Evolutionary conservation across 2,888 invertebrate species (phyloP).

Genomic region (Cataglyphis livida): DNA sequence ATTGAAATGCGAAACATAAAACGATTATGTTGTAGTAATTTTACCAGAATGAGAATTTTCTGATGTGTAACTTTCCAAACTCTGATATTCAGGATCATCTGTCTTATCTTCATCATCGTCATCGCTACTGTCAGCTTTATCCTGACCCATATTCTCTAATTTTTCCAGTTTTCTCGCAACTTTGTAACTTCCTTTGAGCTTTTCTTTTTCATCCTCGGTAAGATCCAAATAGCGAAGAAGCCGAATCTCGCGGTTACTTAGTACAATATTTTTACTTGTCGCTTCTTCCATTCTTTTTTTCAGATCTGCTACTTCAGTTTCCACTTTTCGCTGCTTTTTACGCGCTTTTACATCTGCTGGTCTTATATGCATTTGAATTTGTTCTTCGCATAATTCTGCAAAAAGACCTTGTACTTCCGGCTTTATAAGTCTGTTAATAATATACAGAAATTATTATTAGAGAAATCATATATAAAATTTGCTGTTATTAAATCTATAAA

Average conservation of each 20-base stretch:
- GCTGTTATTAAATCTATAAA: not conserved
- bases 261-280: constrained; percentile 93
- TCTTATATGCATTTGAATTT: constrained; percentile 92
- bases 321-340: constrained; percentile 96
- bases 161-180: constrained; percentile 97
- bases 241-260: constrained; percentile 96
- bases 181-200: constrained; percentile 93
- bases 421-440: constrained; percentile 88
- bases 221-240: constrained; percentile 95
- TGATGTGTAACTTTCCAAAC: constrained; percentile 92
- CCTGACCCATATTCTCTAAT: constrained; percentile 92
- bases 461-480: not conserved
- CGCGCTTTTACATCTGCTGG: constrained; percentile 94
- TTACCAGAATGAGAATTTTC: constrained; percentile 88
- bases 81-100: constrained; percentile 89
- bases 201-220: constrained; percentile 96
- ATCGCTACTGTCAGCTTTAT: constrained; percentile 90
- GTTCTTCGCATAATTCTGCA: constrained; percentile 95
- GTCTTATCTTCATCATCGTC: constrained; percentile 90
- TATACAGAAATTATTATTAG: constrained; percentile 45
- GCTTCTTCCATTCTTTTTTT: constrained; percentile 93
- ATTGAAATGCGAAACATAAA: constrained; percentile 1
- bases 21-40: constrained; percentile 1
- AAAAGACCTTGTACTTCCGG: constrained; percentile 91
- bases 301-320: constrained; percentile 95